Percentiles rank a stretch among this genome's conserved stretches.
Evolutionary conservation across 2,797 vertebrate species (phyloP).

Genomic region (Ara ararauna): DNA sequence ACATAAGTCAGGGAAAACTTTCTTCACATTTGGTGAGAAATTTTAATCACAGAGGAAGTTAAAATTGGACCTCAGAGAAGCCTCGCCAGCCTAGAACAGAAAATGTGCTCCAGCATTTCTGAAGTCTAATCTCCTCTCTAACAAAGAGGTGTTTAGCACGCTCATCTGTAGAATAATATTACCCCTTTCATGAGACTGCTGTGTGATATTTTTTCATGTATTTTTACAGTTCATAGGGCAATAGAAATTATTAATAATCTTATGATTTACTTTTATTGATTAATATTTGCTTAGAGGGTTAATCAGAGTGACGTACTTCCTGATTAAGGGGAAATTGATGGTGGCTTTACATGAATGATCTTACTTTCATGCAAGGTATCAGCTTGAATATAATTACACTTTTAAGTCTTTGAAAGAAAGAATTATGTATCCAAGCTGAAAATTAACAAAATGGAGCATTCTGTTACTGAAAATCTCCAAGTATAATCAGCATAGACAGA

Average conservation of each 20-base stretch:
- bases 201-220: background rate
- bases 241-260: background rate
- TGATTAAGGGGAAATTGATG: constrained; percentile 9
- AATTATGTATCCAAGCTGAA: background rate
- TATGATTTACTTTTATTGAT: background rate
- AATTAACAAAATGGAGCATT: background rate
- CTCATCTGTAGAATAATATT: background rate
- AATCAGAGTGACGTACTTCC: background rate
- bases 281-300: background rate
- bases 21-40: background rate
- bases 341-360: constrained; percentile 13
- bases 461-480: background rate
- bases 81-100: background rate
- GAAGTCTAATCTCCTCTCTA: background rate
- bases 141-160: background rate
- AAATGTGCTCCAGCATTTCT: background rate
- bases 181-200: background rate
- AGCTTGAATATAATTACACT: background rate
- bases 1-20: background rate
- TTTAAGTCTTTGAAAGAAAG: constrained; percentile 20
- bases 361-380: background rate
- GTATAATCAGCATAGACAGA: background rate
- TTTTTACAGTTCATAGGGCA: background rate
- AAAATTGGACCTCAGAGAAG: background rate
- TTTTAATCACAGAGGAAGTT: background rate